Conservation (phyloP, 2,113 vertebrate genomes). For the Dasyornis broadbenti region DNA sequence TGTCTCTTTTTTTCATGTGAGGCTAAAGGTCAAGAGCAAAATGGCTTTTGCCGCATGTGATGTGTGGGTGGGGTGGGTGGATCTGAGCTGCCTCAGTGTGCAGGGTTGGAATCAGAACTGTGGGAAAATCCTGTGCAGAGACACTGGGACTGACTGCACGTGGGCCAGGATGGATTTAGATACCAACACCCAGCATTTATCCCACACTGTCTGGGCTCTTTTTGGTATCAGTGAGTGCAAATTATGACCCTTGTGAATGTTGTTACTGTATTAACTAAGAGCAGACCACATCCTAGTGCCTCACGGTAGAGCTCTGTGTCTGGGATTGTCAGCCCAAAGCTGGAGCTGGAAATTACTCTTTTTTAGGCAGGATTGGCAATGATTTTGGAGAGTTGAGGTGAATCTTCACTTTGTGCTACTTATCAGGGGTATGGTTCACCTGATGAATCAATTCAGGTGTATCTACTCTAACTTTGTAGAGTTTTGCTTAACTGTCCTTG, state of each 20-base stretch:
- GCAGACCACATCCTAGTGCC: background rate
- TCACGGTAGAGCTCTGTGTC: background rate
- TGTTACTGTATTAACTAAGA: background rate
- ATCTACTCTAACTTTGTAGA: background rate
- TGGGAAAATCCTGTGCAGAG: background rate
- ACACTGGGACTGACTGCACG: background rate
- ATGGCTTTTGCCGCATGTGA: fast-evolving
- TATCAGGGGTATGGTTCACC: background rate
- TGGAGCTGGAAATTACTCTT: background rate
- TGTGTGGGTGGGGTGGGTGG: background rate
- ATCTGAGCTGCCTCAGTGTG: background rate
- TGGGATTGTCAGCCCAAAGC: background rate
- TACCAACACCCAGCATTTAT: background rate
- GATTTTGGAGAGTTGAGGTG: background rate
- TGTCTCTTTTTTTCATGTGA: background rate
- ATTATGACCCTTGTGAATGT: background rate
- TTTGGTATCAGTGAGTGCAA: background rate
- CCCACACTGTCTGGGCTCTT: background rate
- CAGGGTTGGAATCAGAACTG: background rate
- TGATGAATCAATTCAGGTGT: background rate
- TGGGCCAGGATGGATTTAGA: background rate
- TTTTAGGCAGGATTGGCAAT: background rate
- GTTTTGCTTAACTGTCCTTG: background rate
- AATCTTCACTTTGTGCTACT: background rate
- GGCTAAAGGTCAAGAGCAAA: background rate